Conservation (phyloP, 2,797 vertebrate species). For the Ataeniobius toweri region DNA sequence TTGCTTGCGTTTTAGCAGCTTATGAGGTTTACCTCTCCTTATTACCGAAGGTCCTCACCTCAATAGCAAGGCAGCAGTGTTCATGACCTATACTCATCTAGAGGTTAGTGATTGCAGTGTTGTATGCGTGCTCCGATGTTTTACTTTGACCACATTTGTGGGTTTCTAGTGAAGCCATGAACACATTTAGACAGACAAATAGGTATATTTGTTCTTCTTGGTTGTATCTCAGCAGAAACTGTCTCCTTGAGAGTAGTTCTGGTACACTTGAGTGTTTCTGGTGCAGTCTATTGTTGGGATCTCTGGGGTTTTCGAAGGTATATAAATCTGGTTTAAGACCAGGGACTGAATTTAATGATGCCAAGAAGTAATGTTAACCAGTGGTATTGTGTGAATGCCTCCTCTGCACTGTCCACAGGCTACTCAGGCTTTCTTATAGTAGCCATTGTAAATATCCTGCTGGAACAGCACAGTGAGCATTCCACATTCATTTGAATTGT, state of each 20-base stretch:
- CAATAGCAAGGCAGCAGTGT: background rate
- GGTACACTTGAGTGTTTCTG: background rate
- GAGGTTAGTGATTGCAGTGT: background rate
- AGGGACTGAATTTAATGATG: background rate
- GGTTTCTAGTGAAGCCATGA: background rate
- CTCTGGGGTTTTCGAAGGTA: background rate
- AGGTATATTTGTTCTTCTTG: background rate
- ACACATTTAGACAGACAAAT: background rate
- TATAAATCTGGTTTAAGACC: constrained; percentile 1
- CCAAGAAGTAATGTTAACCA: background rate
- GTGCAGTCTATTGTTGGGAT: background rate
- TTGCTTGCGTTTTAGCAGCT: background rate
- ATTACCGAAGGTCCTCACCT: background rate
- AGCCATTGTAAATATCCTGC: constrained; percentile 32
- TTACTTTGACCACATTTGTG: background rate
- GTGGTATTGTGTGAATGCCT: background rate
- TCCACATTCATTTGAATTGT: constrained; percentile 68
- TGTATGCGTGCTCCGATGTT: background rate
- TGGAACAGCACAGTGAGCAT: constrained; percentile 51
- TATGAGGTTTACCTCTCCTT: background rate
- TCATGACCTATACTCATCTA: background rate
- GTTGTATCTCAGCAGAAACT: background rate
- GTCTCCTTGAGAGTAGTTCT: background rate
- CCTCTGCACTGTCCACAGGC: constrained; percentile 18
- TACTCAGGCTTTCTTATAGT: constrained; percentile 50